These are phyloP conservation scores for Caenorhabditis doughertyi DNA, from an alignment of 2,888 invertebrate species.

Conservation along the genomic window DNA sequence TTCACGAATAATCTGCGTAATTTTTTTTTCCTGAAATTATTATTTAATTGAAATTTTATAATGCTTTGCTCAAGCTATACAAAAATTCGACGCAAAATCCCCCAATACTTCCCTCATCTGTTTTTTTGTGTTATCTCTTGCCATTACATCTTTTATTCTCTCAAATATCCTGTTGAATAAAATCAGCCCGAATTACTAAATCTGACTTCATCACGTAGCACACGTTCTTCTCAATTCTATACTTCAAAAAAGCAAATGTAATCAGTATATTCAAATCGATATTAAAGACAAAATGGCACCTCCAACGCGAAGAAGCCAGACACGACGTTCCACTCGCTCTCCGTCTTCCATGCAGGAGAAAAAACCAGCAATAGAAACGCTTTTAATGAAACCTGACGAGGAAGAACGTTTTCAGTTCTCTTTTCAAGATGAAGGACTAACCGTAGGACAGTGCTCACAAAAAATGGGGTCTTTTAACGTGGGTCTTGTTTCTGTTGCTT, in stretches of 20 bases:
- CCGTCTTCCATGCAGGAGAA: conserved; percentile 1
- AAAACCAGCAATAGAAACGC: neutral
- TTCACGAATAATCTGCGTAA: neutral
- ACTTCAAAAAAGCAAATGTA: too few relatives aligned
- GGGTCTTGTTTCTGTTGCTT: neutral
- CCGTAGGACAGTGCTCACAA: conserved; percentile 33
- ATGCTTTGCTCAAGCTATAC: conserved; percentile 32
- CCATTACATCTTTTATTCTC: conserved; percentile 33
- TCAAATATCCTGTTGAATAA: conserved; percentile 41
- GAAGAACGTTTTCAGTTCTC: conserved; percentile 22
- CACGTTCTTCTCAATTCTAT: too few relatives aligned
- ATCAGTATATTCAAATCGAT: too few relatives aligned
- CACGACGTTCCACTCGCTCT: neutral
- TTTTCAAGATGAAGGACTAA: conserved; percentile 32
- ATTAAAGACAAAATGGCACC: conserved; percentile 6
- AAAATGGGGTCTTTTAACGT: conserved; percentile 38
- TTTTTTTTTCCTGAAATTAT: neutral
- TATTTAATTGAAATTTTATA: neutral
- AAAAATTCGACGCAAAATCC: conserved; percentile 43
- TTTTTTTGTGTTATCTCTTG: conserved; percentile 51
- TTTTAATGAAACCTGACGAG: neutral
- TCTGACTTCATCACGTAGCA: neutral
- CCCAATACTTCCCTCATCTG: neutral
- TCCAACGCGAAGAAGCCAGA: neutral
- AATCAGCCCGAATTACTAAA: neutral